Percentiles rank a stretch among this genome's conserved stretches.
phyloP scores from a whole-genome alignment of 2,888 invertebrate genomes.

The Siphlonurus alternatus region DNA sequence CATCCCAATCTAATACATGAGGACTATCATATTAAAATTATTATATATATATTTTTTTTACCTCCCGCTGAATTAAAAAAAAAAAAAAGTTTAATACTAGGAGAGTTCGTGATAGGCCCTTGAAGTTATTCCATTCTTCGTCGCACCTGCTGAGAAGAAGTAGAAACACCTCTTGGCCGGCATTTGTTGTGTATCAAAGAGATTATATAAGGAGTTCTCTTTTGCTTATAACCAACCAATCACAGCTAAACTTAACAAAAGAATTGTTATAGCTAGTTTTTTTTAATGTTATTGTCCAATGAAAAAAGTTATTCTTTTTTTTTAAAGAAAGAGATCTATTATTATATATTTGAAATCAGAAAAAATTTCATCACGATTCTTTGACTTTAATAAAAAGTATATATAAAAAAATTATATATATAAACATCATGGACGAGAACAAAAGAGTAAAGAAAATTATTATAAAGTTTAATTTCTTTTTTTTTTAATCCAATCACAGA shows the following conservation, averaged over 20 bases:
- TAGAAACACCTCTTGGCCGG: no score
- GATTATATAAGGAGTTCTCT: no score
- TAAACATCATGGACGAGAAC: neutral
- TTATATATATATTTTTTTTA: neutral
- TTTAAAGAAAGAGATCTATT: no score
- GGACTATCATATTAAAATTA: neutral
- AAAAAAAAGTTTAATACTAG: neutral
- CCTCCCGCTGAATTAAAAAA: neutral
- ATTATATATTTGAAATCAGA: no score
- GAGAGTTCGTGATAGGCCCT: neutral
- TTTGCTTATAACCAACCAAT: neutral
- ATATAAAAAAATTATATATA: no score
- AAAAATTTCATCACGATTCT: no score
- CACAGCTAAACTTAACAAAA: neutral
- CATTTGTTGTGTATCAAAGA: no score
- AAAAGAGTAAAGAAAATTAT: neutral
- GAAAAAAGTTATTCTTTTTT: no score
- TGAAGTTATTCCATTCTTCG: neutral
- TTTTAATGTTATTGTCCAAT: no score
- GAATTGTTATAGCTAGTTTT: neutral
- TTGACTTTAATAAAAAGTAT: no score
- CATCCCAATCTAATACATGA: no score
- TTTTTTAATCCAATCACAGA: neutral
- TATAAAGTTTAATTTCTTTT: no score
- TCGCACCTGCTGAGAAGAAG: neutral